Conservation (phyloP, 2,888 invertebrate genomes). For the Nephrotoma flavescens region DNA sequence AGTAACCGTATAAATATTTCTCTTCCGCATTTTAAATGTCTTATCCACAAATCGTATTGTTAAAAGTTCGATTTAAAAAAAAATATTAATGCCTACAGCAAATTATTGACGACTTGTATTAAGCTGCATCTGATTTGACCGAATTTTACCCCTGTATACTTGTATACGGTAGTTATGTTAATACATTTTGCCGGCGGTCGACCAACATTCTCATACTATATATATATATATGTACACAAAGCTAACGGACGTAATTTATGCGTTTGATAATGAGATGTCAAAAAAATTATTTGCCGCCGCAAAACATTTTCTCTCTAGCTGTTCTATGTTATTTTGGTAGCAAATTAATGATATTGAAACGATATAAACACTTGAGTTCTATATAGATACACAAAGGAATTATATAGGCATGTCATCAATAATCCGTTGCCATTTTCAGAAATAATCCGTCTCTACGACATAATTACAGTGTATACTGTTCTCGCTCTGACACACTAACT, state of each 20-base stretch:
- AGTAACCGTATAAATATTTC: too few species aligned
- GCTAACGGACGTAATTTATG: neutral
- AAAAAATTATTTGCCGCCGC: neutral
- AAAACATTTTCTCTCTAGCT: neutral
- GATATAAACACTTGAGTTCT: neutral
- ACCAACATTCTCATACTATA: too few species aligned
- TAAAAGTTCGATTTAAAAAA: too few species aligned
- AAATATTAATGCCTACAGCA: too few species aligned
- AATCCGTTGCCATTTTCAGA: neutral
- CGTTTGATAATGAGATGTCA: neutral
- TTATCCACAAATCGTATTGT: too few species aligned
- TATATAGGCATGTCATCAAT: neutral
- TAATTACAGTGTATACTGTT: neutral
- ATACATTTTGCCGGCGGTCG: too few species aligned
- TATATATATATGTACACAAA: too few species aligned
- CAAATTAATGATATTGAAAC: neutral
- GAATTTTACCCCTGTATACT: too few species aligned
- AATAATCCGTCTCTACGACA: neutral
- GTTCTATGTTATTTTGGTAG: neutral
- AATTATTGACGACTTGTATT: too few species aligned
- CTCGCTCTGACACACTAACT: neutral
- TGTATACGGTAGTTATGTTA: too few species aligned
- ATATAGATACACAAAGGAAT: neutral
- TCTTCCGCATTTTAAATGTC: too few species aligned
- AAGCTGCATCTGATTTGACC: too few species aligned